phyloP scores from a whole-genome alignment of 2,888 invertebrate genomes.

The Cerceris rybyensis region DNA sequence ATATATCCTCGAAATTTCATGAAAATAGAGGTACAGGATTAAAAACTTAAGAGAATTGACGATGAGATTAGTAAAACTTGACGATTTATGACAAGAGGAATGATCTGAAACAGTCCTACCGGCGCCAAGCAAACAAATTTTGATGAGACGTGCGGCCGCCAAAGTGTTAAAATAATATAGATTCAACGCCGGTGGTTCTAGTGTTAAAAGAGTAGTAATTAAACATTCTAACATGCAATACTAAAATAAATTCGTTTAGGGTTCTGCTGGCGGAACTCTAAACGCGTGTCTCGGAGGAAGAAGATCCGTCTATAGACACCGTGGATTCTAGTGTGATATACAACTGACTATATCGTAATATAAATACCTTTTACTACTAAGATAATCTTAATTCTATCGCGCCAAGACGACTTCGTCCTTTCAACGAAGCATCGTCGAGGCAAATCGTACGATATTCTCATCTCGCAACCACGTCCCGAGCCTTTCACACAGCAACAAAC shows the following conservation, averaged over 20 bases:
- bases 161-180: too few relatives aligned
- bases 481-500: conserved; percentile 3
- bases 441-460: conserved; percentile 5
- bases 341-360: conserved; percentile 56
- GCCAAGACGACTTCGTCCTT: conserved; percentile 8
- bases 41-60: too few relatives aligned
- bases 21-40: too few relatives aligned
- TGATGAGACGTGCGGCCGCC: too few relatives aligned
- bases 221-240: too few relatives aligned
- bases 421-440: conserved; percentile 24
- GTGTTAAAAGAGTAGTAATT: too few relatives aligned
- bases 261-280: conserved; percentile 77
- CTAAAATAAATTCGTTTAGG: conserved; percentile 59
- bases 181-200: too few relatives aligned
- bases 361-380: conserved; percentile 51
- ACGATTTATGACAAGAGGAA: too few relatives aligned
- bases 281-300: conserved; percentile 50
- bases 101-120: too few relatives aligned
- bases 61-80: too few relatives aligned
- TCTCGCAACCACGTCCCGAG: conserved; percentile 3
- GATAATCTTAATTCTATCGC: conserved; percentile 30
- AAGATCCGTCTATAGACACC: conserved; percentile 56
- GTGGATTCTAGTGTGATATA: conserved; percentile 75
- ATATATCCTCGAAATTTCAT: too few relatives aligned
- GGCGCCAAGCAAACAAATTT: too few relatives aligned